A percentile compares a stretch with the other conserved stretches of the same genome.
phyloP scores from a whole-genome alignment of 2,888 invertebrate species.

The Conchocele bisecta region DNA sequence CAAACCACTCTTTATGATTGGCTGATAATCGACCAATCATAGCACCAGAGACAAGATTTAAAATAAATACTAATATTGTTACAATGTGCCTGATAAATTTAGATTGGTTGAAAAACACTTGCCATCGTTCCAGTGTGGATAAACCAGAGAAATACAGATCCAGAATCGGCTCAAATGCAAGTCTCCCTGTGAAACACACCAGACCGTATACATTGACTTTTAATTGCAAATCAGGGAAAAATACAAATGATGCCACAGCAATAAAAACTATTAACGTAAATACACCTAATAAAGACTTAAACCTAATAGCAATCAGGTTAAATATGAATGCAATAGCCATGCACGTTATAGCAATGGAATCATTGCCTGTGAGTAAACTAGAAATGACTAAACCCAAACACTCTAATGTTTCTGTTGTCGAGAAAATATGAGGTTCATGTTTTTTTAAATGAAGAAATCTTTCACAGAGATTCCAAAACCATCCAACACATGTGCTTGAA shows the following conservation, averaged over 20 bases:
- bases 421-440: conserved; percentile 61
- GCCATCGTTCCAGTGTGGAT: conserved; percentile 80
- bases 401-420: conserved; percentile 71
- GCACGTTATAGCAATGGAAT: conserved; percentile 69
- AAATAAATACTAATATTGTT: conserved; percentile 64
- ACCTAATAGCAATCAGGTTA: conserved; percentile 75
- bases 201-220: conserved; percentile 76
- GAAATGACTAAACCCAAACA: conserved; percentile 76
- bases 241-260: conserved; percentile 59
- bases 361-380: conserved; percentile 70
- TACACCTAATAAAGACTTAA: conserved; percentile 77
- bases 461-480: conserved; percentile 73
- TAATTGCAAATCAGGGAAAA: conserved; percentile 71
- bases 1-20: conserved; percentile 82
- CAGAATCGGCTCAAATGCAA: conserved; percentile 74
- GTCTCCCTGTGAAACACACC: conserved; percentile 75
- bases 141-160: conserved; percentile 77
- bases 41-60: conserved; percentile 69
- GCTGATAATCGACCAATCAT: conserved; percentile 71
- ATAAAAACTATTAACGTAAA: conserved; percentile 69
- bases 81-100: conserved; percentile 65
- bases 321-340: conserved; percentile 73
- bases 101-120: conserved; percentile 68
- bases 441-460: conserved; percentile 64
- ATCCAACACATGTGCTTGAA: conserved; percentile 70